A percentile compares a stretch with the other conserved stretches of the same genome.
Conservation (phyloP, 2,797 vertebrate species). For the Chloroceryle amazona region DNA sequence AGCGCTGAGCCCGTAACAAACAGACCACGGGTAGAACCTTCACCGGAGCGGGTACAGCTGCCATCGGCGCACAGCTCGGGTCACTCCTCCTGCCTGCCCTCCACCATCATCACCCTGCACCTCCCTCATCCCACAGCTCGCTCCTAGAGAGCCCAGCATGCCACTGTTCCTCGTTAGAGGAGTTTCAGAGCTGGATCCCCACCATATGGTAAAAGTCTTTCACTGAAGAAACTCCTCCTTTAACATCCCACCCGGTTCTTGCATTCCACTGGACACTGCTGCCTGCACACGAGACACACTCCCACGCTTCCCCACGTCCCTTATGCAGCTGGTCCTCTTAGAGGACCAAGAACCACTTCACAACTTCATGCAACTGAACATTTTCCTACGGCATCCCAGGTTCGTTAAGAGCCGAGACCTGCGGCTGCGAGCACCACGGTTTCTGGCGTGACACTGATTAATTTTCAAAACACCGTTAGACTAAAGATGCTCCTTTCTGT, state of each 20-base stretch:
- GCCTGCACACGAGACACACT: fast-evolving
- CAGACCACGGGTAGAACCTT: fast-evolving
- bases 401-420: not conserved
- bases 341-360: not conserved
- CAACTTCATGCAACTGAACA: not conserved
- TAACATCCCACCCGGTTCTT: not conserved
- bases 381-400: not conserved
- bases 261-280: not conserved
- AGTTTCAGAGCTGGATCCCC: not conserved
- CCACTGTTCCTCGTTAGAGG: not conserved
- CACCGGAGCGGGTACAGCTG: fast-evolving
- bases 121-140: fast-evolving
- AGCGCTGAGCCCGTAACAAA: not conserved
- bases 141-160: fast-evolving
- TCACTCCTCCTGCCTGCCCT: not conserved
- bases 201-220: no score
- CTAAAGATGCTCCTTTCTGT: fast-evolving
- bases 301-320: not conserved
- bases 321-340: not conserved
- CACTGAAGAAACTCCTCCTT: not conserved
- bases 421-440: fast-evolving
- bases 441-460: not conserved
- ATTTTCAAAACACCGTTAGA: not conserved
- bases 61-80: fast-evolving
- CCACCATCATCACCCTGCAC: fast-evolving